These are phyloP conservation scores for Ailurus styani DNA, from an alignment of 2,113 vertebrate genomes.

Conservation along the genomic window DNA sequence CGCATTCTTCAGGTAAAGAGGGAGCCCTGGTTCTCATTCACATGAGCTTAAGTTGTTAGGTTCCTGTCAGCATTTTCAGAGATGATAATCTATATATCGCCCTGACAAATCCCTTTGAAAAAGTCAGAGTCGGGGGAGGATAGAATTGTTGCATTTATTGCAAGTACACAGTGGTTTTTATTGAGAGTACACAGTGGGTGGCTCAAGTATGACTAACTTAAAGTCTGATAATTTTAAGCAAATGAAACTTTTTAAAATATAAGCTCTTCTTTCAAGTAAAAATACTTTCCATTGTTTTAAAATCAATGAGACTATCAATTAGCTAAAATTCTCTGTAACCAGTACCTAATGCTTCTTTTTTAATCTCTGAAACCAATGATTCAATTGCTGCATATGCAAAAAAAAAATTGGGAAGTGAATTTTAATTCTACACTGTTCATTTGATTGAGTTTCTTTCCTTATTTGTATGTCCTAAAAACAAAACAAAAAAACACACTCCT, in stretches of 20 bases:
- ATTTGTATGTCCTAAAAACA: neutral
- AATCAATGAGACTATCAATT: neutral
- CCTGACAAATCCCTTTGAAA: neutral
- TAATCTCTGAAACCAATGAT: neutral
- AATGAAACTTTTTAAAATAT: neutral
- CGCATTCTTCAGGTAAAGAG: neutral
- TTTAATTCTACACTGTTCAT: neutral
- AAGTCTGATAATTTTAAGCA: neutral
- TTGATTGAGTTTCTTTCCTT: neutral
- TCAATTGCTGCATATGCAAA: neutral
- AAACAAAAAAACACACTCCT: neutral
- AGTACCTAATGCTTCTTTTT: neutral
- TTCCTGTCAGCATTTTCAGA: neutral
- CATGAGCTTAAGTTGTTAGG: neutral
- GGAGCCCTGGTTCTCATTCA: neutral
- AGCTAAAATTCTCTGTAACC: neutral
- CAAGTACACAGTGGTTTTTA: too few relatives aligned
- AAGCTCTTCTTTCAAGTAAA: neutral
- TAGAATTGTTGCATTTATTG: neutral
- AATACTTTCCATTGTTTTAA: neutral
- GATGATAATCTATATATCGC: neutral
- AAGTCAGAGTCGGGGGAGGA: rapidly evolving
- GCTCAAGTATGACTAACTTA: neutral
- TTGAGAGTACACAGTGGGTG: neutral
- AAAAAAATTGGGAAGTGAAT: neutral